Evolutionary conservation across 1,140 invertebrate species (phyloP).

Genomic region (Drosophila bocki): DNA sequence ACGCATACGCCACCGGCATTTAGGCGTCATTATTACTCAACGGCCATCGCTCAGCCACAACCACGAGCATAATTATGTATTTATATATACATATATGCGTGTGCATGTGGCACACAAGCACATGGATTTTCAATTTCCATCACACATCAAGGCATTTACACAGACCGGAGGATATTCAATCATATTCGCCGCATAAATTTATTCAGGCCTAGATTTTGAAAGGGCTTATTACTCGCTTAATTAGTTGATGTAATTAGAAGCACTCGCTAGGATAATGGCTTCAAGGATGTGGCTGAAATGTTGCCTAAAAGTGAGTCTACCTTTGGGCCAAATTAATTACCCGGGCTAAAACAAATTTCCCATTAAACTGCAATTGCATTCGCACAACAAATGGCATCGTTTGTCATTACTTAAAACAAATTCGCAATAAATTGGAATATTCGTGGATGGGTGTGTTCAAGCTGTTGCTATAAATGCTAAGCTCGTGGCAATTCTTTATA

Average conservation of each 20-base stretch:
- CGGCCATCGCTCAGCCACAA: slow-evolving; percentile 4
- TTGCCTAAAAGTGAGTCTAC: neutral
- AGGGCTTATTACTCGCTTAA: slow-evolving; percentile 9
- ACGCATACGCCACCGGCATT: slow-evolving; percentile 53
- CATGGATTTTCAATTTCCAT: slow-evolving; percentile 25
- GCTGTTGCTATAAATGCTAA: slow-evolving; percentile 22
- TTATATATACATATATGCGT: neutral
- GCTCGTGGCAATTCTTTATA: slow-evolving; percentile 20
- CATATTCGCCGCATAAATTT: neutral
- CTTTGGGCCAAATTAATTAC: neutral
- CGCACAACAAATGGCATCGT: slow-evolving; percentile 51
- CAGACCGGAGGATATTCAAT: slow-evolving; percentile 2
- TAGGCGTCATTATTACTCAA: slow-evolving; percentile 35
- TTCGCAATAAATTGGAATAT: slow-evolving; percentile 59
- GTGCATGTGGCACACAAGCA: neutral
- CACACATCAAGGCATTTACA: neutral
- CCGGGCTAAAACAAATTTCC: neutral
- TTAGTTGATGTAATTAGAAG: slow-evolving; percentile 6
- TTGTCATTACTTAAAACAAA: slow-evolving; percentile 59
- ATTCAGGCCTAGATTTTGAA: neutral
- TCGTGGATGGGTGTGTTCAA: slow-evolving; percentile 3
- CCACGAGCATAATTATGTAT: slow-evolving; percentile 26
- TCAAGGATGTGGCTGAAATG: slow-evolving; percentile 1
- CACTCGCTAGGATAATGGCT: neutral
- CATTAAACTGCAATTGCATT: slow-evolving; percentile 36